Conservation (phyloP, 2,797 vertebrate genomes). For the Mycteria americana region DNA sequence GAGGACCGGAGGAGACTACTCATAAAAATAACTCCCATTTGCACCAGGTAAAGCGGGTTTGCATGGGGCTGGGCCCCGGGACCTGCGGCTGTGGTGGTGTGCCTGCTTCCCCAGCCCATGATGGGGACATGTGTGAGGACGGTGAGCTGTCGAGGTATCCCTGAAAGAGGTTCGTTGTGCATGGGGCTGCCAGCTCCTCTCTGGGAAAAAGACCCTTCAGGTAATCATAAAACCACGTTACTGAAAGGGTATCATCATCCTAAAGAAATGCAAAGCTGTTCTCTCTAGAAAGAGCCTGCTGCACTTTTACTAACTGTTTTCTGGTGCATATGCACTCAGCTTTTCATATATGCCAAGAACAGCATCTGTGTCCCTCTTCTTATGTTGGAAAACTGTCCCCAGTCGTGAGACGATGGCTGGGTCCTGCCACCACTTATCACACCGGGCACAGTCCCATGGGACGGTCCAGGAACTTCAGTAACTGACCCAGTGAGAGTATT, state of each 20-base stretch:
- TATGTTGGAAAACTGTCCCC: accelerated
- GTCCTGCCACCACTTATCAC: not conserved
- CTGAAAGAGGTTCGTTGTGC: not conserved
- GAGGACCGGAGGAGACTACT: not conserved
- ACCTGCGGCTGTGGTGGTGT: accelerated
- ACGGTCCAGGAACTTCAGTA: not conserved
- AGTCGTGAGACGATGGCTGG: not conserved
- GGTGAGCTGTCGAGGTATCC: not conserved
- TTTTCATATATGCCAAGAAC: accelerated
- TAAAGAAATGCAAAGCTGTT: not conserved
- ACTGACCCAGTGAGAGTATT: not conserved
- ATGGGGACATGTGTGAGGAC: not conserved
- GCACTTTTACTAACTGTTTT: not conserved
- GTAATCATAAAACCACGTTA: not conserved
- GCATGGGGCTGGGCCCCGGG: not conserved
- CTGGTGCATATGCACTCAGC: not conserved
- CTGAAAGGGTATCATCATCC: not conserved
- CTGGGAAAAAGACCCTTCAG: not conserved
- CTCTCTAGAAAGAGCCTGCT: not conserved
- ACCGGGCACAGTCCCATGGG: accelerated
- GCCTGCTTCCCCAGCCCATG: not conserved
- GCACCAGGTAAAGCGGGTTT: not conserved
- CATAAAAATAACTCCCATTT: not conserved
- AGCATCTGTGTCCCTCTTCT: accelerated
- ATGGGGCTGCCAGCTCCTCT: not conserved